These are phyloP conservation scores for Bembecia ichneumoniformis DNA, from an alignment of 2,888 invertebrate genomes.

Conservation along the genomic window DNA sequence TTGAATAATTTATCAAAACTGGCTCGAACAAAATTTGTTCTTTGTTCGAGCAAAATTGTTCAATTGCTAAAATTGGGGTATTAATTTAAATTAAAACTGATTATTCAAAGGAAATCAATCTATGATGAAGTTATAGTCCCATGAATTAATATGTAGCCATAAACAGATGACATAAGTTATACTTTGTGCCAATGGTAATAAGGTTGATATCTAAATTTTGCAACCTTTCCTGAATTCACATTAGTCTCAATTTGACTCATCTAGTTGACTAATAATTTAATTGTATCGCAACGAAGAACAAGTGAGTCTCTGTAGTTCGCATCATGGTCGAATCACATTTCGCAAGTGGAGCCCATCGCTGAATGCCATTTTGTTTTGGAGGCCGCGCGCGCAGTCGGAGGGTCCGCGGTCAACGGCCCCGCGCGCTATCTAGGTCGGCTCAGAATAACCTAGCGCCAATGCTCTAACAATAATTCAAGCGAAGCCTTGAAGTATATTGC, in stretches of 20 bases:
- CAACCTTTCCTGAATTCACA: too few relatives aligned
- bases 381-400: slow-evolving; percentile 64
- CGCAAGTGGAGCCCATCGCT: slow-evolving; percentile 70
- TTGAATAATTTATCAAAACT: too few relatives aligned
- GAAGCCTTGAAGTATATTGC: slow-evolving; percentile 52
- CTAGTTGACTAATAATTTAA: not conserved
- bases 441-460: slow-evolving; percentile 70
- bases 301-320: slow-evolving; percentile 38
- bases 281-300: slow-evolving; percentile 14
- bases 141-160: too few relatives aligned
- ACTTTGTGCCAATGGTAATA: too few relatives aligned
- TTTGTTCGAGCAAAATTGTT: too few relatives aligned
- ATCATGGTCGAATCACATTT: slow-evolving; percentile 60
- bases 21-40: too few relatives aligned
- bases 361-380: slow-evolving; percentile 71
- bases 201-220: not conserved
- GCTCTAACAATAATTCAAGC: slow-evolving; percentile 67
- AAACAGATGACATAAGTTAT: too few relatives aligned
- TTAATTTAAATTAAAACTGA: too few relatives aligned
- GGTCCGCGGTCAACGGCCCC: slow-evolving; percentile 72
- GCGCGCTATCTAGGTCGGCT: slow-evolving; percentile 67
- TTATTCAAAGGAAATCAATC: too few relatives aligned
- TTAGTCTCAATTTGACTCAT: not conserved
- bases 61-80: too few relatives aligned
- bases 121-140: too few relatives aligned